Evolutionary conservation across 2,113 vertebrate species (phyloP).

Genomic region (Dasypus novemcinctus): DNA sequence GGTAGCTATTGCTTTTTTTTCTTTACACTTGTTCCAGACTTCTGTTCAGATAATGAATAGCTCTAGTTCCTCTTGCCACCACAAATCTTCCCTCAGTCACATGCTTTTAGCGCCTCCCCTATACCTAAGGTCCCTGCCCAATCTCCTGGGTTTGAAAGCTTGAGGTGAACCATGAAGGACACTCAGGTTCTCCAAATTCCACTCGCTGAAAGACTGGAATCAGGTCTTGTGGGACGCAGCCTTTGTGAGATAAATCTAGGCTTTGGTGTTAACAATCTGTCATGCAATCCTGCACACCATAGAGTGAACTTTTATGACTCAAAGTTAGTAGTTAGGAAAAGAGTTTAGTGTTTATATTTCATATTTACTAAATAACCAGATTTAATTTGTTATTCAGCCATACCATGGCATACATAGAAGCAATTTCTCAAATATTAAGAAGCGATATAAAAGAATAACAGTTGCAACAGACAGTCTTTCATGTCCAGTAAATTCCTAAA

Average conservation of each 20-base stretch:
- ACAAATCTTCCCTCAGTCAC: neutral
- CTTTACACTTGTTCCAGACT: neutral
- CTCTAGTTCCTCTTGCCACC: neutral
- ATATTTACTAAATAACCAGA: slow-evolving; percentile 53
- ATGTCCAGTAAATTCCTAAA: slow-evolving; percentile 55
- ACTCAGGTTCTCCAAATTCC: neutral
- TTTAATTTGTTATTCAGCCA: slow-evolving; percentile 53
- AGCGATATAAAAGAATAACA: slow-evolving; percentile 16
- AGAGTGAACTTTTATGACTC: neutral
- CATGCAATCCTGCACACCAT: neutral
- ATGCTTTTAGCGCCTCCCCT: neutral
- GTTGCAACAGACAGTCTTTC: slow-evolving; percentile 50
- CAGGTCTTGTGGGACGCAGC: neutral
- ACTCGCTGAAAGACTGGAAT: neutral
- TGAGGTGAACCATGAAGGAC: neutral
- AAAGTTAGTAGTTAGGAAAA: neutral
- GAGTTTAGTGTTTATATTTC: slow-evolving; percentile 11
- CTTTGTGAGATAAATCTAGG: neutral
- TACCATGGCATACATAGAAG: slow-evolving; percentile 34
- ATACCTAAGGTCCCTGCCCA: neutral
- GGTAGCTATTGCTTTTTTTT: neutral
- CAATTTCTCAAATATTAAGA: slow-evolving; percentile 48
- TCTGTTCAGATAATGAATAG: neutral
- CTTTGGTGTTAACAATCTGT: neutral
- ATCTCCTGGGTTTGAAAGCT: neutral